A percentile compares a stretch with the other conserved stretches of the same genome.
phyloP scores from a whole-genome alignment of 2,888 invertebrate genomes.

The Operophtera brumata region DNA sequence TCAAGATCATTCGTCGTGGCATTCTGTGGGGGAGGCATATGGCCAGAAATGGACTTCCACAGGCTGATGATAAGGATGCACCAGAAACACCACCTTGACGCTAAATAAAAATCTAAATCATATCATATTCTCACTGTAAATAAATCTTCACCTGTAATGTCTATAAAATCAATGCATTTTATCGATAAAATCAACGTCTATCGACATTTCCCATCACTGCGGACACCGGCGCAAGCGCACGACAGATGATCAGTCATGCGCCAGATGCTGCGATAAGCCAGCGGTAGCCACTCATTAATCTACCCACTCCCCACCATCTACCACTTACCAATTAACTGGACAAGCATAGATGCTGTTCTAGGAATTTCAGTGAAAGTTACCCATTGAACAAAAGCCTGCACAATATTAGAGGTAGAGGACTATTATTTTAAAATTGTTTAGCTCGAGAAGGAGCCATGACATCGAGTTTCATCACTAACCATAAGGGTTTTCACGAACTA shows the following conservation, averaged over 20 bases:
- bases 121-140: too few species aligned
- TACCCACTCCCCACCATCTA: conserved; percentile 67
- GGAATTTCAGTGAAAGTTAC: conserved; percentile 55
- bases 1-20: too few species aligned
- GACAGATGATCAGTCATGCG: conserved; percentile 81
- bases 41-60: too few species aligned
- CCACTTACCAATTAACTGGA: conserved; percentile 75
- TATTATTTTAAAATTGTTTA: too few species aligned
- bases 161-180: conserved; percentile 12
- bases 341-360: conserved; percentile 63
- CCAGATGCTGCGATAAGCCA: conserved; percentile 77
- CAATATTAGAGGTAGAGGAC: neutral
- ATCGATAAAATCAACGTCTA: conserved; percentile 35
- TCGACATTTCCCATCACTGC: conserved; percentile 46
- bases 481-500: too few species aligned
- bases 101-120: too few species aligned
- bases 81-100: too few species aligned
- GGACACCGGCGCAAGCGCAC: conserved; percentile 72
- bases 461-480: too few species aligned
- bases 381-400: conserved; percentile 29
- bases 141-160: neutral
- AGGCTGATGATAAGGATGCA: too few species aligned
- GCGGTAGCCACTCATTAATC: conserved; percentile 80
- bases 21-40: too few species aligned
- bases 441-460: too few species aligned